Conservation (phyloP, 2,113 vertebrate genomes). For the Tenebrosternarchus preto region DNA sequence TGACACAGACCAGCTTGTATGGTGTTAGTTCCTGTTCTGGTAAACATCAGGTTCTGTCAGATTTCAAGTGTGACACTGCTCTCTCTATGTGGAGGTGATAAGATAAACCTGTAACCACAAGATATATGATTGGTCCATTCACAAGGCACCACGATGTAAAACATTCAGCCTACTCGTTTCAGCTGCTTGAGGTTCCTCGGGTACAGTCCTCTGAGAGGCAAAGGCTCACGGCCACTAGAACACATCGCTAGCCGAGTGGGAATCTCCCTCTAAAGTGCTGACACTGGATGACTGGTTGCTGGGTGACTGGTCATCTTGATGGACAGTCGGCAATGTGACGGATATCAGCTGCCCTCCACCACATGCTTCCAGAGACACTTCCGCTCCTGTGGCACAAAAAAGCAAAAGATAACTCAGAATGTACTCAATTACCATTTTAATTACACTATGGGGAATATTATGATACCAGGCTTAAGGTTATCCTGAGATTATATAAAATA, state of each 20-base stretch:
- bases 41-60: not conserved
- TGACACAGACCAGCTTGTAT: not conserved
- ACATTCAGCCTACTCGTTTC: constrained; percentile 13
- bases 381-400: constrained; percentile 63
- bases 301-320: constrained; percentile 50
- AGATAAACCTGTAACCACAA: constrained; percentile 6
- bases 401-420: constrained; percentile 2
- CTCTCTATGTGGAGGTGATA: not conserved
- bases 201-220: not conserved
- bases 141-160: constrained; percentile 10
- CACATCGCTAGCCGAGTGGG: constrained; percentile 69
- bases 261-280: constrained; percentile 59
- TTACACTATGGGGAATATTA: not conserved
- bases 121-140: constrained; percentile 11
- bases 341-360: constrained; percentile 61
- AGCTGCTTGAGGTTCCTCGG: not conserved
- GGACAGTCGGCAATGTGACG: constrained; percentile 62
- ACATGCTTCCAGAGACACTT: constrained; percentile 23
- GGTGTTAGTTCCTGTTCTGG: not conserved
- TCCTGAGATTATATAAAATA: constrained; percentile 14
- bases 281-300: constrained; percentile 54
- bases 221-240: constrained; percentile 23
- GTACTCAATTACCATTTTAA: not conserved
- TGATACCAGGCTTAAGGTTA: not conserved
- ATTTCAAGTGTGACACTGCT: not conserved